Conservation (phyloP, 2,113 vertebrate species). For the Bagarius yarrelli region DNA sequence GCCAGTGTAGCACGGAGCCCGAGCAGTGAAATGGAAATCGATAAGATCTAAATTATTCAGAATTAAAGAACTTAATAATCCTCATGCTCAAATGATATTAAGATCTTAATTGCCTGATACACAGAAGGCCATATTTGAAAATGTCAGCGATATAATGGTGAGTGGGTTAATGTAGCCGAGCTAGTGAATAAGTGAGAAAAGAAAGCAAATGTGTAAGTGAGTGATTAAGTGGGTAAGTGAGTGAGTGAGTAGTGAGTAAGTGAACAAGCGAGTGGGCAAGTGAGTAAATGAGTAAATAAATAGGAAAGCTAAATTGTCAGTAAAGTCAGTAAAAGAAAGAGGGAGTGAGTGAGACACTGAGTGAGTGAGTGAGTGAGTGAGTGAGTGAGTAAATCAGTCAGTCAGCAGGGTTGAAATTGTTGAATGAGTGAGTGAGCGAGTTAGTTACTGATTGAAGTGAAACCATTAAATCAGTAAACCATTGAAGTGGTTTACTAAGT, state of each 20-base stretch:
- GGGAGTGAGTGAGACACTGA: background rate
- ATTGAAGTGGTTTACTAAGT: no score
- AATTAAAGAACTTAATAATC: slow-evolving; percentile 40
- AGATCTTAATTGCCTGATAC: slow-evolving; percentile 37
- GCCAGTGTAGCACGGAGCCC: background rate
- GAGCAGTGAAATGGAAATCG: slow-evolving; percentile 30
- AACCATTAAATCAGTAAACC: no score
- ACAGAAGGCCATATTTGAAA: slow-evolving; percentile 25
- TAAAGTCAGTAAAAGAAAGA: background rate
- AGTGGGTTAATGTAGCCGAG: background rate
- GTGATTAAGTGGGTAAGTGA: no score
- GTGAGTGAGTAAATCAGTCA: background rate
- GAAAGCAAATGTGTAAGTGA: background rate
- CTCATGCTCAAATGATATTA: slow-evolving; percentile 38
- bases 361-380: background rate
- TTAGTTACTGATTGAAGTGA: background rate
- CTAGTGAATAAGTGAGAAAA: no score
- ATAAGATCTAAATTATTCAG: slow-evolving; percentile 49
- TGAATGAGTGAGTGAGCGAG: background rate
- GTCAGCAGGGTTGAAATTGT: background rate
- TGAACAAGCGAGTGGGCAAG: no score
- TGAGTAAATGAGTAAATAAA: background rate
- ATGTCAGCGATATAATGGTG: slow-evolving; percentile 22
- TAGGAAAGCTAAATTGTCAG: no score
- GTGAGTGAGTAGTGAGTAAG: no score